Evolutionary conservation across 2,113 vertebrate species (phyloP), one percentile per base, ranked within the genome.

Genomic region (Reinhardtius hippoglossoides): DNA sequence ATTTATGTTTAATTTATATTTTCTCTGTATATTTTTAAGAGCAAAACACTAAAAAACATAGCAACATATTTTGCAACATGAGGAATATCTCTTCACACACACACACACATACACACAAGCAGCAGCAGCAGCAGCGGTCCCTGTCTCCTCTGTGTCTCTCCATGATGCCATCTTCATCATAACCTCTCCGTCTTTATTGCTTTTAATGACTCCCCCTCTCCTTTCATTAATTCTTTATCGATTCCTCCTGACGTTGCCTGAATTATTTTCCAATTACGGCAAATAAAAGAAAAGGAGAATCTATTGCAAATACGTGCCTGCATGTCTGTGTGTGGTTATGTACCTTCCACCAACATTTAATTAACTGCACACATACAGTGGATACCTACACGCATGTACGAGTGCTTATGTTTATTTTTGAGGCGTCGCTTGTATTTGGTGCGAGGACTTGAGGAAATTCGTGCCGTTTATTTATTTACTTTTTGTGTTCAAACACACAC

Each of bases 191-290:
- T 89, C 91, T 93, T 94, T 95, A 95, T 95, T 93, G 92, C 93
- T 88, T 92, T 92, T 94, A 95, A 94, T 93, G 94, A 94, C 94
- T 94, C 90, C 81, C 90, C 92, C 90, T 90, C 88, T 90, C 87
- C 92, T 93, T 94, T 93, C 92, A 94, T 95, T 94, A 93, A 95
- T 95, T 94, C 92, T 93, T 93, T 94, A 95, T 95, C 88, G 93
- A 95, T 95, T 94, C 87, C 56, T 80, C 85, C 80, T 91, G 93
- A 94, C 86, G 83, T 92, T 71, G 84, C 84, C 87, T 93, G 93
- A 94, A 95, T 95, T 95, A 94, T 94, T 94, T 94, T 93, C 90
- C 93, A 94, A 95, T 95, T 95, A 95, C 81, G 80, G 89, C 87
- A 90, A 92, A 94, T 93, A 92, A 93, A 89, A 89, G 78, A 86